A percentile compares a stretch with the other conserved stretches of the same genome.
Evolutionary conservation across 2,888 invertebrate species (phyloP).

Genomic region (Clivina fossor): DNA sequence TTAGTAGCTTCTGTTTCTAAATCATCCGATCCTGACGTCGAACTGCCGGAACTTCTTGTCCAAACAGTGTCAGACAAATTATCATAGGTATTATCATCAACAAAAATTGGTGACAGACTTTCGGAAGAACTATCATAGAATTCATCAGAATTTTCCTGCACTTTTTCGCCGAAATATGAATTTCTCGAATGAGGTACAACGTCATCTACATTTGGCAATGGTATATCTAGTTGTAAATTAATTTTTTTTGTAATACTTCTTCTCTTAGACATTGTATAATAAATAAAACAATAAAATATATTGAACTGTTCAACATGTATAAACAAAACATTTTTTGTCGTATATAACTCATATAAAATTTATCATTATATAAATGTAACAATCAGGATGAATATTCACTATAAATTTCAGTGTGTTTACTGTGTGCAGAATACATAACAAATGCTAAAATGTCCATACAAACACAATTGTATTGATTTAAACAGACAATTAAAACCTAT

Average conservation of each 20-base stretch:
- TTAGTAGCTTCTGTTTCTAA: slow-evolving; percentile 58
- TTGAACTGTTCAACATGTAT: slow-evolving; percentile 15
- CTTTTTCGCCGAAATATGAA: slow-evolving; percentile 22
- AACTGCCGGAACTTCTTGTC: slow-evolving; percentile 46
- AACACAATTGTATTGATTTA: not conserved
- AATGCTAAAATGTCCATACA: not conserved
- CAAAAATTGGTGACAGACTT: slow-evolving; percentile 7
- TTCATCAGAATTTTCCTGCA: not conserved
- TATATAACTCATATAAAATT: slow-evolving; percentile 8
- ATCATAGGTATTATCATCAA: slow-evolving; percentile 15
- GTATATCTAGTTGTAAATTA: slow-evolving; percentile 14
- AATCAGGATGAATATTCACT: too few species aligned
- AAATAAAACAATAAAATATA: slow-evolving; percentile 30
- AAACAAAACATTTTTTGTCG: slow-evolving; percentile 26
- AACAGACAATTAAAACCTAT: too few species aligned
- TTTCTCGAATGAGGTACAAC: too few species aligned
- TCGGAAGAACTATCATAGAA: not conserved
- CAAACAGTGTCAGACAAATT: slow-evolving; percentile 8
- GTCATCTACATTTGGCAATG: slow-evolving; percentile 12
- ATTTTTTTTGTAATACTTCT: slow-evolving; percentile 28
- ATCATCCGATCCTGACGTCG: slow-evolving; percentile 57
- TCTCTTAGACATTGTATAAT: slow-evolving; percentile 30
- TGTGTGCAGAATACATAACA: not conserved
- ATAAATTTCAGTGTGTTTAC: slow-evolving; percentile 5
- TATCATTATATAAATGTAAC: slow-evolving; percentile 7